Base-by-base conservation (phyloP, 2,797 vertebrate species). In the Philypnodon macrostomus region DNA sequence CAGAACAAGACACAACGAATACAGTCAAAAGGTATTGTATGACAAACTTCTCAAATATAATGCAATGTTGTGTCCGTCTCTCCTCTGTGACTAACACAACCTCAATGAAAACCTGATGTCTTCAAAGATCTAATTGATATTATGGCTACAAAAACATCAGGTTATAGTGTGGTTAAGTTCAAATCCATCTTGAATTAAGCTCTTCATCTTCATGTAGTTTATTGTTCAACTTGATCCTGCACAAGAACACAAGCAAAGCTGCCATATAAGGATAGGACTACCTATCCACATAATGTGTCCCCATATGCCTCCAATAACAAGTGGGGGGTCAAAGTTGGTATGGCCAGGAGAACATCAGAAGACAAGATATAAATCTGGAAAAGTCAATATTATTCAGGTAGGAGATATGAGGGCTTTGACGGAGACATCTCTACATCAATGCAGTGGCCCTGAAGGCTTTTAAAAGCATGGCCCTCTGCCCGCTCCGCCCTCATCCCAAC, bases 331-430 rank as follows among this genome's bases (percentile, higher is more conserved):
- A 87, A 63, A 78, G 83, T 75, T 85, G 70, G 84, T 59, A 58
- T 73, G 55, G 70, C 73, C 47, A 64, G 63, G 60, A 58, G 64
- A 85, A 85, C 78, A 85, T 77, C 71, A 76, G 65, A 76, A 62
- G 69, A 79, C 42, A 4, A n/a, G 45, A 83, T 84, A 72, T 57
- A 67, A 83, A 85, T 88, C 85, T 82, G 70, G 57, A 48, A 67
- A 79, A 73, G 80, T 83, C 82, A 84, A 85, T 87, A 83, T 78
- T 83, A 73, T 81, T 70, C 56, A 77, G 71, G 75, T 80, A 62
- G 67, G 37, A 78, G 65, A 78, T 77, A 69, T 70, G 58, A 45
- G 32, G 60, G 63, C 68, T 79, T 80, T 82, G 72, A 84, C 70
- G 68, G 74, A 84, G 75, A 78, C 69, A 75, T 84, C 55, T 85